Evolutionary conservation across 2,797 vertebrate genomes (phyloP).

Genomic region (Pogoniulus pusillus): DNA sequence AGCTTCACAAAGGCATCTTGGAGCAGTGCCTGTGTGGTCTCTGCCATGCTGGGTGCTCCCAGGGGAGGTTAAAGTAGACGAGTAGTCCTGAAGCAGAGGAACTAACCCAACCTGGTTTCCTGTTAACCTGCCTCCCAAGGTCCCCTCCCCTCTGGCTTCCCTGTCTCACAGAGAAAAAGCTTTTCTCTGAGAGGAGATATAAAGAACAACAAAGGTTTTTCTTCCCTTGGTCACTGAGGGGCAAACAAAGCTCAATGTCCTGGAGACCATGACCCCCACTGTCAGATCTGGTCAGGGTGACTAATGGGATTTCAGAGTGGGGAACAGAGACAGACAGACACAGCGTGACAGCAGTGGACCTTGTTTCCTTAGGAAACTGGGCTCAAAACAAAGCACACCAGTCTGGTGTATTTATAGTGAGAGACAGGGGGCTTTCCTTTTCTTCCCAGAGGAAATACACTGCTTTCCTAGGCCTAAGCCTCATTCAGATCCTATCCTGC

Average conservation of each 20-base stretch:
- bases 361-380: constrained; percentile 64
- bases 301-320: background rate
- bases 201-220: background rate
- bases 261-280: background rate
- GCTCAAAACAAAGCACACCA: constrained; percentile 57
- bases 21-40: background rate
- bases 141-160: background rate
- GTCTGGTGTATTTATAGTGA: constrained; percentile 35
- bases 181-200: background rate
- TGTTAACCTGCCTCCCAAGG: constrained; percentile 29
- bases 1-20: background rate
- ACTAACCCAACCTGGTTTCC: constrained; percentile 47
- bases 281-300: background rate
- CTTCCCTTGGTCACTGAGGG: background rate
- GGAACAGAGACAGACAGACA: constrained; percentile 54
- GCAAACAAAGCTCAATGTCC: background rate
- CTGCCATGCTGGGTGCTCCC: constrained; percentile 12
- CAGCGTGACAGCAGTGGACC: constrained; percentile 40
- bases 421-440: constrained; percentile 42
- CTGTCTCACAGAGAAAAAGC: background rate
- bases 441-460: constrained; percentile 41
- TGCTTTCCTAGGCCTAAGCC: constrained; percentile 17
- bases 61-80: constrained; percentile 16
- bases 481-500: background rate
- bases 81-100: background rate